A percentile compares a stretch with the other conserved stretches of the same genome.
Evolutionary conservation across 2,797 vertebrate species (phyloP).

Genomic region (Acanthopagrus latus): DNA sequence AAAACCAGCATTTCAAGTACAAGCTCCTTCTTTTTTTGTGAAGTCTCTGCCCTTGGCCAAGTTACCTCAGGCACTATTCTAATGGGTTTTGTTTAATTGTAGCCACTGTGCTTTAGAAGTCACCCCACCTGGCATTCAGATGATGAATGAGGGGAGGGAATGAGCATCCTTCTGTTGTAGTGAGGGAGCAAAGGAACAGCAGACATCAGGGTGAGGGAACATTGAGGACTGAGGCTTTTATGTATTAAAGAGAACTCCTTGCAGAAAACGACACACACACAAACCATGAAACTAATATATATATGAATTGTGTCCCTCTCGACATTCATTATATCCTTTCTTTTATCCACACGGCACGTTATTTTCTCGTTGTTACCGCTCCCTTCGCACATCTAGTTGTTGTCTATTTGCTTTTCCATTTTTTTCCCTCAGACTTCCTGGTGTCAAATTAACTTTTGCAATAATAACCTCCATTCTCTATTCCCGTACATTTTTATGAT

Average conservation of each 20-base stretch:
- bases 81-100: constrained; percentile 65
- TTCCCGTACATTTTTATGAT: constrained; percentile 23
- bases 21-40: neutral
- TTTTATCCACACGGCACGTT: constrained; percentile 25
- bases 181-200: constrained; percentile 36
- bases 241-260: constrained; percentile 4
- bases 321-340: constrained; percentile 28
- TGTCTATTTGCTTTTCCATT: constrained; percentile 24
- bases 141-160: constrained; percentile 65
- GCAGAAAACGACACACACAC: neutral
- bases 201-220: constrained; percentile 28
- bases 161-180: constrained; percentile 48
- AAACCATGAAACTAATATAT: constrained; percentile 49
- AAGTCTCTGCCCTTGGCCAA: constrained; percentile 40
- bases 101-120: constrained; percentile 47
- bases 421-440: constrained; percentile 7
- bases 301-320: constrained; percentile 14
- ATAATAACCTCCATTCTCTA: constrained; percentile 22
- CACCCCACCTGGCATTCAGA: constrained; percentile 50
- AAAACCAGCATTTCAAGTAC: constrained; percentile 8
- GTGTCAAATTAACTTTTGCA: constrained; percentile 32
- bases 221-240: neutral
- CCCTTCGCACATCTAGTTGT: constrained; percentile 20
- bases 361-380: constrained; percentile 19
- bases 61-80: constrained; percentile 36